Percentiles rank a stretch among this genome's conserved stretches.
These are phyloP conservation scores for Drosophila tanythrix DNA, from an alignment of 2,888 invertebrate genomes.

Conservation along the genomic window DNA sequence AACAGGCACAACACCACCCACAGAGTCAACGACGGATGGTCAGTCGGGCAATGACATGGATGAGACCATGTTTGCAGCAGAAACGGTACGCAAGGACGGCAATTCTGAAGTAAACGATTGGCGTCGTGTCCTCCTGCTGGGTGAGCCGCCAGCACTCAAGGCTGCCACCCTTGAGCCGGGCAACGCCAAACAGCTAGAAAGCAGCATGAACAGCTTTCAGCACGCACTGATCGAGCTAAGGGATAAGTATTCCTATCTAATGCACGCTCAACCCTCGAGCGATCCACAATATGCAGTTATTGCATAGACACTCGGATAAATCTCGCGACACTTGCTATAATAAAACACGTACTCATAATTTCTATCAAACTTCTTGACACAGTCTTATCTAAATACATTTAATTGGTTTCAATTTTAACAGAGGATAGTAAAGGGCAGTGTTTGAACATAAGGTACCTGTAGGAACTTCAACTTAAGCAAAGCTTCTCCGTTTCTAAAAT, in stretches of 20 bases:
- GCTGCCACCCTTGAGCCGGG: constrained; percentile 20
- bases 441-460: neutral
- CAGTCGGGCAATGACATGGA: constrained; percentile 44
- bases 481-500: neutral
- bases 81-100: constrained; percentile 40
- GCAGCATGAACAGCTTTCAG: constrained; percentile 73
- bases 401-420: neutral
- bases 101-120: constrained; percentile 65
- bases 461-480: neutral
- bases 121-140: constrained; percentile 68
- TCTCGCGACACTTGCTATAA: constrained; percentile 22
- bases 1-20: constrained; percentile 51
- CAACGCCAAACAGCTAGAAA: constrained; percentile 53
- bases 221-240: constrained; percentile 68
- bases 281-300: constrained; percentile 59
- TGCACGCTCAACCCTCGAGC: constrained; percentile 33
- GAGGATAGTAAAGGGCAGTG: neutral
- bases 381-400: neutral
- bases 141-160: constrained; percentile 47
- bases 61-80: constrained; percentile 49
- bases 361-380: constrained; percentile 20
- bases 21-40: constrained; percentile 35
- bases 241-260: constrained; percentile 68
- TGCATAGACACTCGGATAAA: constrained; percentile 23
- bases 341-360: constrained; percentile 61